Percentiles rank a stretch among this genome's conserved stretches.
These are phyloP conservation scores for Willowsia nigromaculata DNA, from an alignment of 2,888 invertebrate species.

Conservation along the genomic window DNA sequence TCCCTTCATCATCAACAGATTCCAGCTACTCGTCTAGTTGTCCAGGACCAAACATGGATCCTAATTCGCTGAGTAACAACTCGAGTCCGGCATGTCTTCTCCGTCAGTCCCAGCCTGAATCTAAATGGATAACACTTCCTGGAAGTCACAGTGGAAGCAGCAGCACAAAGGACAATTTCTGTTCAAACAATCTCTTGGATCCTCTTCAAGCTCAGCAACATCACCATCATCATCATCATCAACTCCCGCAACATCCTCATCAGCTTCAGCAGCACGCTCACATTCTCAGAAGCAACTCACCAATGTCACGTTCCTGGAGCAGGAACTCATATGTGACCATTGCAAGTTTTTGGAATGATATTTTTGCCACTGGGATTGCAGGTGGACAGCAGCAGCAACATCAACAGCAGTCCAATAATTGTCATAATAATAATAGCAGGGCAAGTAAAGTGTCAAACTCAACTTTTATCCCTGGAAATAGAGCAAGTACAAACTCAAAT, in stretches of 20 bases:
- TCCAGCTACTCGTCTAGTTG: conserved; percentile 67
- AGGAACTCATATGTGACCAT: conserved; percentile 78
- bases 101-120: conserved; percentile 74
- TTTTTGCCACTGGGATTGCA: conserved; percentile 73
- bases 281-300: conserved; percentile 64
- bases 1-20: conserved; percentile 72
- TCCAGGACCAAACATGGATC: conserved; percentile 70
- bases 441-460: conserved; percentile 70
- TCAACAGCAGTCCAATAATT: conserved; percentile 67
- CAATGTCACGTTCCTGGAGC: conserved; percentile 73
- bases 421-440: conserved; percentile 70
- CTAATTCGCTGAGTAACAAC: conserved; percentile 76
- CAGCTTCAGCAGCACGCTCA: conserved; percentile 55
- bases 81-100: conserved; percentile 78
- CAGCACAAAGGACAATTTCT: conserved; percentile 72
- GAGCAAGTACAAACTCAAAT: conserved; percentile 70
- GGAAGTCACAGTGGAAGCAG: conserved; percentile 60
- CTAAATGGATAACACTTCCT: conserved; percentile 72
- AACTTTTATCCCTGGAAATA: conserved; percentile 68
- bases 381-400: conserved; percentile 63
- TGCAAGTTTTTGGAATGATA: conserved; percentile 78
- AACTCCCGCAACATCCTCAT: conserved; percentile 27
- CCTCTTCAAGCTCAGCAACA: conserved; percentile 45
- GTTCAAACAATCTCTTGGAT: conserved; percentile 65
- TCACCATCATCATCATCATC: conserved; percentile 24